Conservation (phyloP, 2,888 invertebrate species). For the Drymonia ruficornis region DNA sequence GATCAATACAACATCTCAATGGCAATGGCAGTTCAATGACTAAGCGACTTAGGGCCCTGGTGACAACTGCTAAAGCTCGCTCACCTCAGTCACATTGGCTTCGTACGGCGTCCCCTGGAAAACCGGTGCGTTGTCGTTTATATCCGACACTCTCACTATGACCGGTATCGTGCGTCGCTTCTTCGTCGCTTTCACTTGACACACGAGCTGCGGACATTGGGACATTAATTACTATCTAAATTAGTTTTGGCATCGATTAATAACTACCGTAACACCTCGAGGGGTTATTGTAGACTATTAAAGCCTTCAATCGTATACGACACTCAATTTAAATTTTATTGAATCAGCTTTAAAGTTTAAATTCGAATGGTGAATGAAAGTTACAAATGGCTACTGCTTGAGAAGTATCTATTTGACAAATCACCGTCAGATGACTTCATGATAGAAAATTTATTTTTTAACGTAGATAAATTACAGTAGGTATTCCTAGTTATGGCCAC, state of each 20-base stretch:
- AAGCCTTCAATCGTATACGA: conserved; percentile 13
- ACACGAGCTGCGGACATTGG: conserved; percentile 88
- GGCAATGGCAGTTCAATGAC: too few relatives aligned
- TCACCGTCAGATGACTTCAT: conserved; percentile 28
- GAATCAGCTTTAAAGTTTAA: conserved; percentile 8
- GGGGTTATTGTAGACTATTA: conserved; percentile 32
- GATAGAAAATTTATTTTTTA: conserved; percentile 28
- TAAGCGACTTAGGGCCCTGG: too few relatives aligned
- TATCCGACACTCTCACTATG: conserved; percentile 94
- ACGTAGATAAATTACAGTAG: conserved; percentile 29
- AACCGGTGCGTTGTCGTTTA: conserved; percentile 95
- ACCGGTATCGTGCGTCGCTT: conserved; percentile 94
- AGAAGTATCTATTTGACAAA: conserved; percentile 33
- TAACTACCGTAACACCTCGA: conserved; percentile 32
- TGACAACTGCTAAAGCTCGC: conserved; percentile 3
- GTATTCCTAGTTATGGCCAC: too few relatives aligned
- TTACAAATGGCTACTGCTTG: conserved; percentile 12
- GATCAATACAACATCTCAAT: too few relatives aligned
- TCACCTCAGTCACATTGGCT: conserved; percentile 94
- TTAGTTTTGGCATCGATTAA: conserved; percentile 38
- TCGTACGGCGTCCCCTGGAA: conserved; percentile 94
- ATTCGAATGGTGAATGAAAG: conserved; percentile 5
- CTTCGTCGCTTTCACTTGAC: conserved; percentile 91
- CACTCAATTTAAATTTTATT: conserved; percentile 6
- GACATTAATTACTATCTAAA: conserved; percentile 39